Evolutionary conservation across 2,797 vertebrate genomes (phyloP), one percentile per base, ranked within the genome.

Genomic region (Fundulus diaphanus): DNA sequence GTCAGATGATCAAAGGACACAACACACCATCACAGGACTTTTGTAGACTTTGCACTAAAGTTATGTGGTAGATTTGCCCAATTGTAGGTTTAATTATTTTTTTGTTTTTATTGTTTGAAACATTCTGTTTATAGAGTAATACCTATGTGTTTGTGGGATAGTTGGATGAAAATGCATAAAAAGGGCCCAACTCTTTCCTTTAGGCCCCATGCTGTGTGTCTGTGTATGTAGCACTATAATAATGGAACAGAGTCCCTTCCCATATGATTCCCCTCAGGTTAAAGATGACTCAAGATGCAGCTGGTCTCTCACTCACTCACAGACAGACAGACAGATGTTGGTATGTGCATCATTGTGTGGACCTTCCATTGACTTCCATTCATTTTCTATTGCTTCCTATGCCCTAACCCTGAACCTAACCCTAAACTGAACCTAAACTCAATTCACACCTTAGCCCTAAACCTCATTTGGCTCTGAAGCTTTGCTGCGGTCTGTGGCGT

Each of bases 221-320:
- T 74, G 59, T 37, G 2, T 3, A 72, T 44, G 40, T 15, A 13
- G 86, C 79, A 78, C 46, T 44, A n/a, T 77, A 46, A 48, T 54
- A 44, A 70, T 80, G 56, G 85, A 85, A 49, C 75, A 80, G 72
- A 78, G 49, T 75, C 61, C 77, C 7, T 29, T 77, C 74, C 66
- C 78, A 80, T 70, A 61, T 73, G 74, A 86, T 59, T 81, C 33
- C 82, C 83, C 82, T 86, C 86, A 85, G 86, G 88, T 87, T 79
- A 40, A n/a, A 79, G 79, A 83, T 35, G 31, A 56, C 73, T 82
- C 37, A 52, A 75, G 66, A 83, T 52, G 77, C 77, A 69, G 85
- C 87, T 92, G 88, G 72, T 16, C 0, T 74, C 70, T 72, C 46
- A 42, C 73, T 24, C 49, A 31, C 61, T 33, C 8, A 61, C 67